Evolutionary conservation across 2,888 invertebrate species (phyloP), one percentile per base, ranked within the genome.

Genomic region (Orthosia gothica): DNA sequence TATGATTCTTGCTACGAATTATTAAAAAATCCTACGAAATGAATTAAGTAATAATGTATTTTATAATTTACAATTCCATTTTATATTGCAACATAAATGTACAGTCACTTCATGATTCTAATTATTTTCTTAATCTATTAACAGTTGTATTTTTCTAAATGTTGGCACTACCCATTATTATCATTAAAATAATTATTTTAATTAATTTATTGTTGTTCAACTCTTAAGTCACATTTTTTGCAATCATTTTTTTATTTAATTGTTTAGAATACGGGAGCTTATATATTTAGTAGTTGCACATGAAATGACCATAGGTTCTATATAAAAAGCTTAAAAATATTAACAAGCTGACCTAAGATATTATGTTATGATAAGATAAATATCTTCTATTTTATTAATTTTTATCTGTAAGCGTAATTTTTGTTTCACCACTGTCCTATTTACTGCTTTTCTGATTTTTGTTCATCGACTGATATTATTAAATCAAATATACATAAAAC

Each of bases 31-130:
- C 84, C 91, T 92, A 93, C 89, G 76, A 89, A 91, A 90, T 86
- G 81, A 90, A 84, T 77, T 75, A 79, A 63, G 82, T 88, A 87
- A 85, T 73, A 70, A 66, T 74, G 54, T 84, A 81, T 40, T 85
- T 81, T 89, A 89, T 88, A 89, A 91, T 84, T 86, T 94, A 95
- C 94, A 95, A 93, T 93, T 92, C 87, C 85, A 84, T 89, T 91
- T 89, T 80, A 78, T 88, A 40, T 83, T 85, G 87, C 87, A 91
- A 91, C 86, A 84, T 69, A 88, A 74, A 80, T 76, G 47, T 79
- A 87, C 85, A 86, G 87, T 89, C 87, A 87, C 87, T 87, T 79
- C 82, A 84, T 68, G 81, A 32, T 67, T 64, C 20, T 70, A 70
- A 55, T 52, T n/a, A 40, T 61, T 47, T 68, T 45, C 65, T 57